Percentiles rank a stretch among this genome's conserved stretches.
These are phyloP conservation scores for Formicarius rufipectus DNA, from an alignment of 2,113 vertebrate genomes.

Conservation along the genomic window DNA sequence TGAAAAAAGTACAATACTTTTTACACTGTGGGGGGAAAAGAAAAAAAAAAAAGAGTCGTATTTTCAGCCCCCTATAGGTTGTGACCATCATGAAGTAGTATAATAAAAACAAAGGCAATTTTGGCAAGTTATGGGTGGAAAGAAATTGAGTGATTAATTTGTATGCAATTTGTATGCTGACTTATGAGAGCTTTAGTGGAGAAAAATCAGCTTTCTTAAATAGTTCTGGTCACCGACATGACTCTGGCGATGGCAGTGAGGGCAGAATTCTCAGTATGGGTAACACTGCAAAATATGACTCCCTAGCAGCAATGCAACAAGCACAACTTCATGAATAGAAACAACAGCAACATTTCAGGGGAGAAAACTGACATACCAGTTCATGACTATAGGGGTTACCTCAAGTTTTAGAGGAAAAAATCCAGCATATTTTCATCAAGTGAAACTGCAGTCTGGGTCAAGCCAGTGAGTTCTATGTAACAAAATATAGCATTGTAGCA, in stretches of 20 bases:
- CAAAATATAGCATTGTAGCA: neutral
- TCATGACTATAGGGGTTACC: neutral
- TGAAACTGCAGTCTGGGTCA: neutral
- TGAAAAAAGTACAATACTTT: neutral
- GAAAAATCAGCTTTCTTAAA: neutral
- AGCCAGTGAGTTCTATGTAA: neutral
- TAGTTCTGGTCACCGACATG: neutral
- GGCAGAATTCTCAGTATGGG: neutral
- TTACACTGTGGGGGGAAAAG: neutral
- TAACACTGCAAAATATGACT: neutral
- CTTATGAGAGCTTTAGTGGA: neutral
- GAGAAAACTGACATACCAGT: neutral
- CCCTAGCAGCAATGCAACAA: neutral
- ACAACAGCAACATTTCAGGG: neutral
- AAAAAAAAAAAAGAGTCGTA: neutral
- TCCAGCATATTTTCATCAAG: neutral
- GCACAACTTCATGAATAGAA: neutral
- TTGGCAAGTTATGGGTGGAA: neutral
- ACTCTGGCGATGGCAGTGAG: neutral
- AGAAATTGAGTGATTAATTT: neutral
- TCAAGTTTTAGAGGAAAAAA: neutral
- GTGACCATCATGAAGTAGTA: neutral
- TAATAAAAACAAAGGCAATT: neutral
- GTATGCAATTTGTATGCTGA: neutral
- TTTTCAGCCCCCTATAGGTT: neutral